Base-by-base conservation (phyloP, 2,797 vertebrate species). In the Paedocypris micromegethes region DNA sequence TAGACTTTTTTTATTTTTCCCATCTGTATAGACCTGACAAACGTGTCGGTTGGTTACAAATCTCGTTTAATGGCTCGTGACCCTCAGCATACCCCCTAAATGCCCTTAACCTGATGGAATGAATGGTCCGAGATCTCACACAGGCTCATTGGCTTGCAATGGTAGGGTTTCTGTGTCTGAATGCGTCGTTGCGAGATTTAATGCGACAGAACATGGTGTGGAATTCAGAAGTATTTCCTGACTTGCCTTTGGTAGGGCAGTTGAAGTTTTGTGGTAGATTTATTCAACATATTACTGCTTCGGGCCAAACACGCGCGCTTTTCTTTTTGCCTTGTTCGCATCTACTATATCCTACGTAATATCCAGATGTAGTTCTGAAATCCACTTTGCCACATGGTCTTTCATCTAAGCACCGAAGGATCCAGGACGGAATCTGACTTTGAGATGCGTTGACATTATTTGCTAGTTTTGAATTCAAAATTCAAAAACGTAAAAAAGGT, bases 151-250 rank as follows among this genome's bases (percentile, higher is more conserved):
- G 23, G 23, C 23, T 23, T 23, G 23, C 23, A 1, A 23, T 23
- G 23, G 23, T 23, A 23, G 23, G 23, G 23, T 23, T 23, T 23
- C 23, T 23, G 23, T 23, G 43, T 57, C 46, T 40, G 9, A 3
- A 4, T 39, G 23, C 43, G 59, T 66, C 54, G 6, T 70, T 58
- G 72, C 44, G 64, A 67, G 66, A 77, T 64, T 6, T 9, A 65
- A 54, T 66, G 64, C n/a, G 56, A 45, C 23, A 40, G 4, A 5
- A 55, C 53, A 37, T 70, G 72, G 70, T 80, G 58, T 78, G 85
- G 80, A 78, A 75, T 79, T 49, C 78, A 77, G 75, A 78, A 82
- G 72, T 73, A 76, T 79, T 75, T 66, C 48, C 75, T 85, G 82
- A 83, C 84, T 84, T 84, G 64, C 66, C 47, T 43, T 50, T 62